phyloP scores from a whole-genome alignment of 1,140 invertebrate species.

The Panagrolaimus sp. region DNA sequence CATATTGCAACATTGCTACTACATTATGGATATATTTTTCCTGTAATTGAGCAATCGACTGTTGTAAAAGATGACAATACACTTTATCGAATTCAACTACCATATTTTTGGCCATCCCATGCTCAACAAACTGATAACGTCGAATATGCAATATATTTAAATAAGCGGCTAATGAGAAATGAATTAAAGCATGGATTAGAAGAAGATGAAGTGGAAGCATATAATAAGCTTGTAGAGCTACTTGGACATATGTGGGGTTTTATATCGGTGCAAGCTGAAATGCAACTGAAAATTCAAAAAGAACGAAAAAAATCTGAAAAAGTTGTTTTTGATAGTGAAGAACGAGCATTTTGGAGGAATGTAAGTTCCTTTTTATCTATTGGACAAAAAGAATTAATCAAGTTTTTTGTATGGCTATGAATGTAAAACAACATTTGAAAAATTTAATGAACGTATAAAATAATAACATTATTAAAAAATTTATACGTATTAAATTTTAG shows the following conservation, averaged over 20 bases:
- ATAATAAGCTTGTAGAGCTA: conserved; percentile 55
- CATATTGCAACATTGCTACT: conserved; percentile 54
- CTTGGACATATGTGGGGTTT: conserved; percentile 58
- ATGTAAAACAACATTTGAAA: too few species aligned
- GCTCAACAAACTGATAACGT: conserved; percentile 55
- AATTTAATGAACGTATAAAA: too few species aligned
- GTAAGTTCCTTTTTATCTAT: too few species aligned
- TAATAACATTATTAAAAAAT: too few species aligned
- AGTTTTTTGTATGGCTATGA: too few species aligned
- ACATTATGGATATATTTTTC: conserved; percentile 54
- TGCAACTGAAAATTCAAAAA: conserved; percentile 67
- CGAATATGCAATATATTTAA: conserved; percentile 57
- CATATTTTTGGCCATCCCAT: conserved; percentile 58
- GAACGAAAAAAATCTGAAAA: conserved; percentile 90
- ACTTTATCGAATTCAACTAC: conserved; percentile 54
- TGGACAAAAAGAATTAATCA: too few species aligned
- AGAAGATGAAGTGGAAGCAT: conserved; percentile 53
- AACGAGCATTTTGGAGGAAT: conserved; percentile 91
- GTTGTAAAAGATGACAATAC: conserved; percentile 53
- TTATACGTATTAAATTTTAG: too few species aligned
- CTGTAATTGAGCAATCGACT: conserved; percentile 46
- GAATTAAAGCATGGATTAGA: conserved; percentile 57
- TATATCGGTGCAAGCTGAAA: conserved; percentile 54
- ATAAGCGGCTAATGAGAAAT: conserved; percentile 53
- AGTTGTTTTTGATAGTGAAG: conserved; percentile 86